A percentile compares a stretch with the other conserved stretches of the same genome.
Conservation (phyloP, 2,888 invertebrate species). For the Diadromus collaris region DNA sequence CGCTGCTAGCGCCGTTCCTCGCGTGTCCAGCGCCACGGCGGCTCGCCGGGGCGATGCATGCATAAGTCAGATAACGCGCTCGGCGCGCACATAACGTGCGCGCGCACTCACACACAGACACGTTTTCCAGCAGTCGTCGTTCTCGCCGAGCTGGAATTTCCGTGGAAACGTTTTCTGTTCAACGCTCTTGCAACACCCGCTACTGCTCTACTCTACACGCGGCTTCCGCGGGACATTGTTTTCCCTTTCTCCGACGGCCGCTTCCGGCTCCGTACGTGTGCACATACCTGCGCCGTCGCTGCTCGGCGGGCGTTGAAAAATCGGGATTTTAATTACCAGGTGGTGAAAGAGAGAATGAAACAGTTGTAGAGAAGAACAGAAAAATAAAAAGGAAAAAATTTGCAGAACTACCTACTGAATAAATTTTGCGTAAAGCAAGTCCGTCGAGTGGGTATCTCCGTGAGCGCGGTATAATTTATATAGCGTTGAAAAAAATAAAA, state of each 20-base stretch:
- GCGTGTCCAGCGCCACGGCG: constrained; percentile 62
- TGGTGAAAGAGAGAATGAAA: background rate
- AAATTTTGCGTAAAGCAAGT: constrained; percentile 2
- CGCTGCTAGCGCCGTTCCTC: constrained; percentile 33
- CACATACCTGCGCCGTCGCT: background rate
- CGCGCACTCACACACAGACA: background rate
- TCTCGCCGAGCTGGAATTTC: constrained; percentile 29
- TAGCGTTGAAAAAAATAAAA: background rate
- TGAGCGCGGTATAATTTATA: background rate
- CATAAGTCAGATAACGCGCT: constrained; percentile 71
- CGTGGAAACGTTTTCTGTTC: constrained; percentile 27
- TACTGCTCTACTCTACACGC: background rate
- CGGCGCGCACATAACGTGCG: background rate
- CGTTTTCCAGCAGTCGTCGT: constrained; percentile 7
- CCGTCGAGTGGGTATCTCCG: background rate
- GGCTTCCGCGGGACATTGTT: constrained; percentile 31
- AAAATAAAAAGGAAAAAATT: background rate
- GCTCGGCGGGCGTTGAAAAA: constrained; percentile 14
- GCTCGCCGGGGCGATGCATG: constrained; percentile 65
- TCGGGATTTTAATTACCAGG: constrained; percentile 33
- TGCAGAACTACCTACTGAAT: background rate
- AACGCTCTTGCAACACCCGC: constrained; percentile 16
- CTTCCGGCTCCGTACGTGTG: constrained; percentile 7
- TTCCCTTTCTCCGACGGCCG: background rate
- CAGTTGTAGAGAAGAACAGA: background rate